These are phyloP conservation scores for Argynnis bischoffii DNA, from an alignment of 2,888 invertebrate species.

Conservation along the genomic window DNA sequence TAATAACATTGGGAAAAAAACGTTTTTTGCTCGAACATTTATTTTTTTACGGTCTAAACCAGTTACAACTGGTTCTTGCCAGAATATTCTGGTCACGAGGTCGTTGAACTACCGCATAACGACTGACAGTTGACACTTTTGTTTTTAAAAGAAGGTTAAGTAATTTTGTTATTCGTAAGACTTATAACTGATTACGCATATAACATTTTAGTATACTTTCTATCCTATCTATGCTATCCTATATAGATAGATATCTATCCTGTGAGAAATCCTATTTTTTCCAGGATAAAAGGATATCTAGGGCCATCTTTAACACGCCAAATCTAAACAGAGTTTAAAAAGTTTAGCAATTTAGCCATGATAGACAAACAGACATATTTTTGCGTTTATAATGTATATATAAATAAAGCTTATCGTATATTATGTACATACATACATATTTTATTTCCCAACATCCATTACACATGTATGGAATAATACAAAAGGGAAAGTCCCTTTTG, in stretches of 20 bases:
- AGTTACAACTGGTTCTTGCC: slow-evolving; percentile 45
- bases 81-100: slow-evolving; percentile 46
- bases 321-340: no score
- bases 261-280: no score
- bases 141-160: slow-evolving; percentile 16
- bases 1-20: background rate
- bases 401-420: no score
- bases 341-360: no score
- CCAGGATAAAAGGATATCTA: no score
- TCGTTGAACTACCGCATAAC: slow-evolving; percentile 40
- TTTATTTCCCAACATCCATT: background rate
- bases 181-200: background rate
- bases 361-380: no score
- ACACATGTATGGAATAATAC: slow-evolving; percentile 6
- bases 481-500: slow-evolving; percentile 18
- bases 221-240: no score
- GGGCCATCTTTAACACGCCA: no score
- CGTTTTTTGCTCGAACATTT: background rate
- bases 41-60: slow-evolving; percentile 26
- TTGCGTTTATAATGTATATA: no score
- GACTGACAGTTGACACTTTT: slow-evolving; percentile 25
- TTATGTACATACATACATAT: background rate
- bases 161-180: background rate
- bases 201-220: background rate
- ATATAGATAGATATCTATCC: no score